Conservation (phyloP, 2,797 vertebrate genomes). For the Paedocypris micromegethes region DNA sequence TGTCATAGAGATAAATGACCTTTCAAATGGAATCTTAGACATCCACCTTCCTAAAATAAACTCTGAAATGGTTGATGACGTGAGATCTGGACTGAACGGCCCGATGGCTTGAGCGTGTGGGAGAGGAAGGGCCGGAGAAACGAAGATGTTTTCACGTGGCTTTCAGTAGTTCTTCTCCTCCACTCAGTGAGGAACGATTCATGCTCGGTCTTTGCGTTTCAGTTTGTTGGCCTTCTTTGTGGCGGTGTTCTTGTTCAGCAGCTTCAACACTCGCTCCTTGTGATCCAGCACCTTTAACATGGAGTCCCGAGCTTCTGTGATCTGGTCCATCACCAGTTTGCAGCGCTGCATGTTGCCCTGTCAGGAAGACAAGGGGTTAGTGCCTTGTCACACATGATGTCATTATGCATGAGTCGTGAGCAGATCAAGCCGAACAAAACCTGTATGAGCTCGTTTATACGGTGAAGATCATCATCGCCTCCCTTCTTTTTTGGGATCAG, state of each 20-base stretch:
- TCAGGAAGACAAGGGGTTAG: neutral
- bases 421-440: slow-evolving; percentile 52
- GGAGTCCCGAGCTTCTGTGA: slow-evolving; percentile 93
- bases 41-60: slow-evolving; percentile 7
- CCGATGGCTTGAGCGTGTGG: too few relatives aligned
- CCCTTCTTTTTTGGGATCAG: slow-evolving; percentile 96
- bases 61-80: neutral
- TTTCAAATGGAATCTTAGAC: slow-evolving; percentile 18
- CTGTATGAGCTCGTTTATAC: slow-evolving; percentile 98
- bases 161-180: slow-evolving; percentile 1
- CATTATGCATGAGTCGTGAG: too few relatives aligned
- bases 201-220: slow-evolving; percentile 92
- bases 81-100: neutral
- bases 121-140: neutral
- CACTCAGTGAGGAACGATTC: slow-evolving; percentile 11
- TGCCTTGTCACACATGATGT: too few relatives aligned
- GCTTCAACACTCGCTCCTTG: slow-evolving; percentile 94
- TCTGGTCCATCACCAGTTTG: slow-evolving; percentile 99
- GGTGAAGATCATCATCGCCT: slow-evolving; percentile 89
- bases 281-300: slow-evolving; percentile 99
- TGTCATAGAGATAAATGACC: neutral
- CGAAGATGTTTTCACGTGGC: neutral
- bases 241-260: slow-evolving; percentile 93
- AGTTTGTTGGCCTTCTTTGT: slow-evolving; percentile 94
- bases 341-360: slow-evolving; percentile 99